Evolutionary conservation across 2,797 vertebrate genomes (phyloP), one percentile per base, ranked within the genome.

Genomic region (Perodicticus potto): DNA sequence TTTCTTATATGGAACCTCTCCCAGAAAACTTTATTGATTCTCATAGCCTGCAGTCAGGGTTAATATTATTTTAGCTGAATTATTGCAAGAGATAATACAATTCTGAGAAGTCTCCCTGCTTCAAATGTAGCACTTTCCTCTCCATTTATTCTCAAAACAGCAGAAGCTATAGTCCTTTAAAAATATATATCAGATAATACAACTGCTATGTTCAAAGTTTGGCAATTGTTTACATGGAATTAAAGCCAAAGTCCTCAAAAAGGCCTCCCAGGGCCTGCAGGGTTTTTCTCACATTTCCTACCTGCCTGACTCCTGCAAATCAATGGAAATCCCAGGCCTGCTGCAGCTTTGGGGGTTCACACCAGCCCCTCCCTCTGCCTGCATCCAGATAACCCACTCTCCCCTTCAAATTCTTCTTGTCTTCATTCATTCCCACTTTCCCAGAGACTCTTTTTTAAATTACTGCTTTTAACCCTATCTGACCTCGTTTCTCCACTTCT

Each of bases 321-420:
- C 34, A 7, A 40, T 12, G n/a, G 78, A 20, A 2, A 27, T 1
- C 3, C 5, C 2, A 69, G 8, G 14, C 4, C 53, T 67, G 34
- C 11, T 2, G 11, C 8, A 45, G 10, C 13, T 77, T 23, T 22
- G 49, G 2, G 20, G 8, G 13, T 84, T 37, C 67, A 1, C 14
- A n/a, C 12, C 34, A 22, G 32, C 0, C 0, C 12, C 0, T 12
- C 6, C 9, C 8, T 37, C 5, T 23, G 2, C 27, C 2, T 3
- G 1, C 16, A 78, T 43, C 3, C 27, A 29, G 12, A 77, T 1
- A 77, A 49, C 49, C 13, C 49, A 10, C 16, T 19, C 22, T 11
- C 11, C 55, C 19, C 40, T 23, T 65, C 53, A 74, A 22, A 76
- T 13, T 3, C 2, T 29, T 76, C 32, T 59, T 20, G 3, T 29